Conservation (phyloP, 2,113 vertebrate genomes). For the Thermophis baileyi region DNA sequence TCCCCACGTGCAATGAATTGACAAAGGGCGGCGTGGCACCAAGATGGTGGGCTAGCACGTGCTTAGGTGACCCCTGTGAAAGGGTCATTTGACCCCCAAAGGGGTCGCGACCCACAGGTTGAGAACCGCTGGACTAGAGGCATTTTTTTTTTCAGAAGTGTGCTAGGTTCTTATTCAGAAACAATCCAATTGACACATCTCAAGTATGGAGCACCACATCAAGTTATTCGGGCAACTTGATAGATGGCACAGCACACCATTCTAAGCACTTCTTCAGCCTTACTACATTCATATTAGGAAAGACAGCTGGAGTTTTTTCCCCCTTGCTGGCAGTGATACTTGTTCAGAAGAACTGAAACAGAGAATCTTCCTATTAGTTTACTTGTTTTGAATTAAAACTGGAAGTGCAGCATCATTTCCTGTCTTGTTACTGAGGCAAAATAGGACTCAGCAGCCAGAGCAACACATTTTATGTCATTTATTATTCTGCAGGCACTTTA, state of each 20-base stretch:
- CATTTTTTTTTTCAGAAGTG: too few species aligned
- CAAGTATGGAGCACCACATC: not conserved
- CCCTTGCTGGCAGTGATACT: too few species aligned
- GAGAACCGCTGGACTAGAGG: too few species aligned
- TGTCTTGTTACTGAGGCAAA: not conserved
- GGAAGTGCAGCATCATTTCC: not conserved
- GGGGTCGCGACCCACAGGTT: too few species aligned
- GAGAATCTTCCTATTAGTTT: not conserved
- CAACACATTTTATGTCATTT: not conserved
- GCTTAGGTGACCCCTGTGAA: too few species aligned
- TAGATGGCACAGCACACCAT: not conserved
- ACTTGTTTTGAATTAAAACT: not conserved
- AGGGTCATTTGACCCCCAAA: too few species aligned
- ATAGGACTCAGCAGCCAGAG: not conserved
- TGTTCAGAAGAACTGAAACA: too few species aligned
- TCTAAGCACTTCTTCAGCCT: not conserved
- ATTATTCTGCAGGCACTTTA: not conserved
- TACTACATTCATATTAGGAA: not conserved
- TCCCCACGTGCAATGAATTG: too few species aligned
- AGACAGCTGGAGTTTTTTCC: not conserved
- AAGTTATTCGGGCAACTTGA: not conserved
- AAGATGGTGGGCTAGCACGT: too few species aligned
- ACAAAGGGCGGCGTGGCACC: too few species aligned
- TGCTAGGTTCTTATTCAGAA: not conserved
- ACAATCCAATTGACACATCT: not conserved